Base-by-base conservation (phyloP, 2,113 vertebrate species). In the Nasalis larvatus region DNA sequence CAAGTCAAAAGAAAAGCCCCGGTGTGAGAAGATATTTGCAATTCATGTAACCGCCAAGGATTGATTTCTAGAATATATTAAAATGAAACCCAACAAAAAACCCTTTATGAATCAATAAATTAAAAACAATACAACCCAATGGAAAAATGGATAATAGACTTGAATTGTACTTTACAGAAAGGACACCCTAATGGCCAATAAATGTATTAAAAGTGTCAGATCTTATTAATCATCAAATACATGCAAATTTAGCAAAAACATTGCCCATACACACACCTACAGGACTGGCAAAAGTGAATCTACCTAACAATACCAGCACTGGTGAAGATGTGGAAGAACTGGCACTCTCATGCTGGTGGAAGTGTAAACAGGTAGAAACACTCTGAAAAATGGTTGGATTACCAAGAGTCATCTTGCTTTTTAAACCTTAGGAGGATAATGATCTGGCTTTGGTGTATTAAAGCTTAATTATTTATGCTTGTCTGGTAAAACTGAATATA, bases 391-490 rank as follows among this genome's bases (percentile, higher is more conserved):
- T 0, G 0, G 4, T 45, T 68, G 60, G 77, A 8, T 90, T 69
- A 68, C 12, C 95, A 97, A 76, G 2, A 94, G 88, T 16, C 76
- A 30, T 14, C 37, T 81, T 76, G 40, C 40, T 85, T 73, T 97
- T 90, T 23, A 27, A 97, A 93, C 9, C 82, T 96, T 68, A 47
- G 47, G 3, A 89, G 35, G 25, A 87, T 63, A 95, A 73, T 76
- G 83, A 35, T 21, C 94, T 71, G 63, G 40, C 87, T 96, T 1
- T 4, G 83, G 91, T 42, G 32, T 25, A 85, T 83, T 45, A 87
- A 89, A 93, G 91, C 74, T 68, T 91, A 91, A 92, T 30, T 95
- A 95, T 66, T 94, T 84, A 92, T 89, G 86, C 47, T 54, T 5
- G n/a, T 56, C 78, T 32, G 47, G 52, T 6, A 56, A 40, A 42